Conservation (phyloP, 2,797 vertebrate species). For the Halcyon badia region DNA sequence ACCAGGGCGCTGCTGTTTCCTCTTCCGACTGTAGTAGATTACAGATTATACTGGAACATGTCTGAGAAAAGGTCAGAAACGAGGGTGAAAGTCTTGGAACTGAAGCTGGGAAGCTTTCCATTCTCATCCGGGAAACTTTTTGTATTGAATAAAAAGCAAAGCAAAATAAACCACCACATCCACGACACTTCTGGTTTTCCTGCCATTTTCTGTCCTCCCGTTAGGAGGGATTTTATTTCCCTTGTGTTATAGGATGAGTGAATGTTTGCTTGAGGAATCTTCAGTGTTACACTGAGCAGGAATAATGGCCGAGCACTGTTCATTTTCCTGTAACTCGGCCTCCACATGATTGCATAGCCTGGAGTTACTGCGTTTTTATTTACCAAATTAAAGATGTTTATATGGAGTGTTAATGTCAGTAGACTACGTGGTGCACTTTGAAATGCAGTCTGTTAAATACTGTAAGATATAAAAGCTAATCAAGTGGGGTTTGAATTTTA, state of each 20-base stretch:
- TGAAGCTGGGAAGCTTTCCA: constrained; percentile 79
- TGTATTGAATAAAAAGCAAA: constrained; percentile 8
- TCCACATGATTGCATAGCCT: constrained; percentile 51
- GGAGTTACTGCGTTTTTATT: constrained; percentile 44
- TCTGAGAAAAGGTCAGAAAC: constrained; percentile 81
- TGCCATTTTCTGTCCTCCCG: constrained; percentile 31
- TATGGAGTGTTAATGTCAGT: constrained; percentile 63
- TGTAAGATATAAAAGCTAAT: constrained; percentile 65
- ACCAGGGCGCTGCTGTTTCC: constrained; percentile 84
- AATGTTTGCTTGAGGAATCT: constrained; percentile 57
- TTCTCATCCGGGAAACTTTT: constrained; percentile 72
- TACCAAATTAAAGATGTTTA: constrained; percentile 61
- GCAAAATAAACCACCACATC: constrained; percentile 50
- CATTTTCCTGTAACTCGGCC: neutral
- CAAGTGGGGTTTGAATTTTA: constrained; percentile 45
- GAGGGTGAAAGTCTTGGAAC: constrained; percentile 79
- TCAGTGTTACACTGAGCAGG: constrained; percentile 45
- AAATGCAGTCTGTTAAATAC: constrained; percentile 54
- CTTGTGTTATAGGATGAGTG: constrained; percentile 46
- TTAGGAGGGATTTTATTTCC: constrained; percentile 60
- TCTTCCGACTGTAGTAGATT: constrained; percentile 83
- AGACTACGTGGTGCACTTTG: constrained; percentile 46
- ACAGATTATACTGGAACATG: constrained; percentile 81
- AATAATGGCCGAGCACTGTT: constrained; percentile 29
- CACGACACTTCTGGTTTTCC: constrained; percentile 47